Percentiles rank a stretch among this genome's conserved stretches.
These are phyloP conservation scores for Theristicus caerulescens DNA, from an alignment of 2,113 vertebrate species.

Conservation along the genomic window DNA sequence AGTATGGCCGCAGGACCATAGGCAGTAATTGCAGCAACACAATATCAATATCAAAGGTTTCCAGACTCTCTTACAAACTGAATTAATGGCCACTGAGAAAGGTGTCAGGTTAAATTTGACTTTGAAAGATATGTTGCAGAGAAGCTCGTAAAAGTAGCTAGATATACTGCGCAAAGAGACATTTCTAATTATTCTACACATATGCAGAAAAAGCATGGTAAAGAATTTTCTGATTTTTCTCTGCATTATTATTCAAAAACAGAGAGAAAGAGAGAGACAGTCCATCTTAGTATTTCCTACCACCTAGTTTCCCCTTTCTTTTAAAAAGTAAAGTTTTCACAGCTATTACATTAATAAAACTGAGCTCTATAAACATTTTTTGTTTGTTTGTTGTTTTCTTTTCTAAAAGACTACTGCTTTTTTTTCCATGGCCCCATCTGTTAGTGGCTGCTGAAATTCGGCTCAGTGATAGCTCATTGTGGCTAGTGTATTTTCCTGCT, in stretches of 20 bases:
- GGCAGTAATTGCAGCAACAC: slow-evolving; percentile 28
- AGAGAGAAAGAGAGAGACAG: background rate
- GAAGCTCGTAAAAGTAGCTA: background rate
- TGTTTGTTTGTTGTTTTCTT: background rate
- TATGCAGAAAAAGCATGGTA: background rate
- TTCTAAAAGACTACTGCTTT: background rate
- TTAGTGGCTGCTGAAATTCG: background rate
- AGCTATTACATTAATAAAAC: background rate
- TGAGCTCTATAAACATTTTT: background rate
- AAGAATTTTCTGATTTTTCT: background rate
- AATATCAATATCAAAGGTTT: slow-evolving; percentile 39
- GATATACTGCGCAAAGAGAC: background rate
- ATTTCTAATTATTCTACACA: background rate
- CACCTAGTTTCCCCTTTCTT: background rate
- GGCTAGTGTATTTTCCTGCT: background rate
- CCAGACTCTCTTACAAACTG: background rate
- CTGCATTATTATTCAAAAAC: background rate
- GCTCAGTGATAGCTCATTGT: background rate
- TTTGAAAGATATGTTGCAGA: background rate
- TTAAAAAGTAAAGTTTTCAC: background rate
- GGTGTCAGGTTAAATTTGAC: slow-evolving; percentile 17
- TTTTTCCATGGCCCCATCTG: background rate
- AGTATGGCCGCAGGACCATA: background rate
- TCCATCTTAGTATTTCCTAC: background rate
- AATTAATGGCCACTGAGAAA: slow-evolving; percentile 31